Evolutionary conservation across 2,888 invertebrate species (phyloP).

Genomic region (Zygothrica quintamaculata): DNA sequence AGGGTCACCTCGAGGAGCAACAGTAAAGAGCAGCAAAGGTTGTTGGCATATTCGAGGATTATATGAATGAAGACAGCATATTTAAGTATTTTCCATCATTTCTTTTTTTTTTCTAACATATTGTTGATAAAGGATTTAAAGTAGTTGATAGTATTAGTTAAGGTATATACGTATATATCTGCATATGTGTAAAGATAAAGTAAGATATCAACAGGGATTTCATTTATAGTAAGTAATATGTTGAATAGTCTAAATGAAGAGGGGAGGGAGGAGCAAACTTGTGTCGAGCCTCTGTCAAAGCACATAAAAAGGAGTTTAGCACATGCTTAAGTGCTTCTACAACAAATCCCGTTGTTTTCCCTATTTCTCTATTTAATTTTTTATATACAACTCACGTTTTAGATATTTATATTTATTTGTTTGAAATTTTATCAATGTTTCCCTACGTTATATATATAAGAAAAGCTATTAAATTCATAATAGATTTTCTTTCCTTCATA

Average conservation of each 20-base stretch:
- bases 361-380: too few relatives aligned
- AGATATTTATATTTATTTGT: not conserved
- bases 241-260: too few relatives aligned
- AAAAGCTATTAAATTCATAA: not conserved
- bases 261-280: too few relatives aligned
- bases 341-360: too few relatives aligned
- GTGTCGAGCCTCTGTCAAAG: too few relatives aligned
- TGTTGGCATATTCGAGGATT: slow-evolving; percentile 54
- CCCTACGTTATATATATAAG: not conserved
- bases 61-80: slow-evolving; percentile 46
- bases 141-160: slow-evolving; percentile 35
- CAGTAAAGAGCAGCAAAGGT: slow-evolving; percentile 35
- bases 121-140: slow-evolving; percentile 54
- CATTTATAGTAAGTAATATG: slow-evolving; percentile 1
- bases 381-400: too few relatives aligned
- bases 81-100: slow-evolving; percentile 34
- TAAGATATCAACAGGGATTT: slow-evolving; percentile 38
- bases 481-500: not conserved
- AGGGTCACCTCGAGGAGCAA: slow-evolving; percentile 51
- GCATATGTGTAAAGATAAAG: slow-evolving; percentile 15
- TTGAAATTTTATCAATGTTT: not conserved
- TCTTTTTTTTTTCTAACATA: slow-evolving; percentile 22
- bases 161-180: slow-evolving; percentile 33
- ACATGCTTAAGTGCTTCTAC: too few relatives aligned
- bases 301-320: too few relatives aligned